Base-by-base conservation (phyloP, 2,113 vertebrate genomes). In the Dendropsophus ebraccatus region DNA sequence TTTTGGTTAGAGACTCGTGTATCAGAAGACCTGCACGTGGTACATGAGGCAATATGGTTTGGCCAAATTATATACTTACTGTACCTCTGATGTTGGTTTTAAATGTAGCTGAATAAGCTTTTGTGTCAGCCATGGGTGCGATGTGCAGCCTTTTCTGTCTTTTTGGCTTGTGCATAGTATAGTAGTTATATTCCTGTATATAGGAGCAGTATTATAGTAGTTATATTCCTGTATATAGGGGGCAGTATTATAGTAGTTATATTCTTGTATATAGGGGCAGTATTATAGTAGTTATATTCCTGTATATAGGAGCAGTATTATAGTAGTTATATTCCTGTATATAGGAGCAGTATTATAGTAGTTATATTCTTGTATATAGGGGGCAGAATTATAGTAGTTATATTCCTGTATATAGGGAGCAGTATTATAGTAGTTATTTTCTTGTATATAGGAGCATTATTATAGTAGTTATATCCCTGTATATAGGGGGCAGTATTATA, bases 151-250 rank as follows among this genome's bases (percentile, higher is more conserved):
- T n/a, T n/a, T n/a, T n/a, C n/a, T n/a, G n/a, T n/a, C n/a, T n/a
- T n/a, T n/a, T n/a, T n/a, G n/a, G n/a, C n/a, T 41, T 41, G 41
- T 41, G 8, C 8, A 41, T 41, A 67, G 28, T 67, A 67, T 67
- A 67, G 62, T 67, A 67, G 62, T 16, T 67, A 67, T 32, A 67
- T 67, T 67, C 25, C 32, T 67, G 25, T 67, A 67, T 11, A 67
- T 67, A 67, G 62, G 62, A 16, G 62, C 62, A 67, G 62, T 67
- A 67, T 67, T 30, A 67, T 67, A 67, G 62, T 67, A 67, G 62
- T 67, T 67, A 67, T 67, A 67, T 67, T 67, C 62, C 17, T 30
- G 62, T 67, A 62, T 23, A 62, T 62, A 67, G 62, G 62, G n/a
- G 5, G 62, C 62, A 67, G 62, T 67, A 67, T 32, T 67, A 67